Evolutionary conservation across 2,113 vertebrate species (phyloP), one percentile per base, ranked within the genome.

Genomic region (Dipodomys merriami): DNA sequence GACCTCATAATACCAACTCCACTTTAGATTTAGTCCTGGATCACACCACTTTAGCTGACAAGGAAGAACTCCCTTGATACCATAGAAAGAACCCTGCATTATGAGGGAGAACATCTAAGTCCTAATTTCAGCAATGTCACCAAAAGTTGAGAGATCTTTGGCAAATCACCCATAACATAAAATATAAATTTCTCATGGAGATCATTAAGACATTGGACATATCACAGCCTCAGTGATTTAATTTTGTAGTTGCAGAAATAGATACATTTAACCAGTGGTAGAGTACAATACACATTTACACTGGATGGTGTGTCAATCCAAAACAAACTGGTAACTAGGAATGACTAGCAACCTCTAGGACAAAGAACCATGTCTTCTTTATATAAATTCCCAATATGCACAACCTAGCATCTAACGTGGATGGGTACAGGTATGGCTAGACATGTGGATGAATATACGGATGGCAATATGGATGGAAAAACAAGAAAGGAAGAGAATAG

Each of bases 231-330:
- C 19, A 4, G 7, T 74, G 29, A 83, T 29, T 65, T 78, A 86
- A 13, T 74, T 95, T 83, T 76, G 30, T 71, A 64, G 25, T 20
- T 39, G 33, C 67, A 6, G 18, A 95, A 93, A 93, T 16, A 22
- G 60, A 86, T 25, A 71, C 65, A 25, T 71, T 6, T 81, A 64
- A 57, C 23, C 35, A 73, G 80, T 20, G 44, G 33, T 68, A 67
- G 4, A 86, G 11, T 86, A 7, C 7, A 72, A 60, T 12, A 72
- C 19, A 82, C 23, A 49, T 84, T 69, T 44, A 64, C 20, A 65
- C 2, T 22, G 4, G 67, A 25, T 49, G 18, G 27, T 76, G 5
- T 39, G 39, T 71, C 91, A 15, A 20, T 33, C 10, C 65, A 83
- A 67, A 64, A 22, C 49, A 83, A 53, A 71, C 23, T 13, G 8